Base-by-base conservation (phyloP, 2,888 invertebrate species). In the Rapana venosa region DNA sequence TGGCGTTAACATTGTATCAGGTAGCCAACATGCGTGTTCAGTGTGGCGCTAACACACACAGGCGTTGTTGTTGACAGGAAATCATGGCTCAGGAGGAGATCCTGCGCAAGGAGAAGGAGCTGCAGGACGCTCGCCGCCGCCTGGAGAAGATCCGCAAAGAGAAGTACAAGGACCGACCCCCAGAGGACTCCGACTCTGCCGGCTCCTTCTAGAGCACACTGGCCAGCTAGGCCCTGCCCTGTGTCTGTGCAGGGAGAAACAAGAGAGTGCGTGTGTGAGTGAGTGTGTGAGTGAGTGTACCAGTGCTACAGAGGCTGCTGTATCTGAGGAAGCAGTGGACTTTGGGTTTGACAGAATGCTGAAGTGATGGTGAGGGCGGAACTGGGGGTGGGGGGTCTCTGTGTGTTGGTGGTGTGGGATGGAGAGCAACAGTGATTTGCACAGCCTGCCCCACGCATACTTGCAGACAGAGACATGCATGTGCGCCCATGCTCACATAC, bases 101-200 rank as follows among this genome's bases (percentile, higher is more conserved):
- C 0, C 97, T 99, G 90, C 97, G 98, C 94, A 99, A 99, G 95
- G 99, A 99, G 96, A 97, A 98, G 93, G 98, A 99, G 96, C 96
- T 99, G 90, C 98, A 98, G 93, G 98, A 98, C 95, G 99, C 99
- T 0, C 97, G 99, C 87, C 98, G 98, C 74, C 97, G 98, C 90
- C 97, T 99, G 89, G 98, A 98, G 0, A 98, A 98, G 84, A 98
- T 99, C 95, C 97, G 99, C 15, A 98, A 98, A 95, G 98, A 98
- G 66, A 98, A 99, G 95, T 99, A 99, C 91, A 93, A 93, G 86
- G 94, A 94, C 86, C 92, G 91, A 88, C 92, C 92, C 6, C 92
- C 93, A 0, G 92, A 93, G 13, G 94, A 92, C 58, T 93, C 93
- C 83, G 94, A 94, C 84, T 93, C 93, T 0, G 93, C 94, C 4